A percentile compares a stretch with the other conserved stretches of the same genome.
Conservation (phyloP, 53 echinoderm and acorn worm species). For the Pentamera pediparva region DNA sequence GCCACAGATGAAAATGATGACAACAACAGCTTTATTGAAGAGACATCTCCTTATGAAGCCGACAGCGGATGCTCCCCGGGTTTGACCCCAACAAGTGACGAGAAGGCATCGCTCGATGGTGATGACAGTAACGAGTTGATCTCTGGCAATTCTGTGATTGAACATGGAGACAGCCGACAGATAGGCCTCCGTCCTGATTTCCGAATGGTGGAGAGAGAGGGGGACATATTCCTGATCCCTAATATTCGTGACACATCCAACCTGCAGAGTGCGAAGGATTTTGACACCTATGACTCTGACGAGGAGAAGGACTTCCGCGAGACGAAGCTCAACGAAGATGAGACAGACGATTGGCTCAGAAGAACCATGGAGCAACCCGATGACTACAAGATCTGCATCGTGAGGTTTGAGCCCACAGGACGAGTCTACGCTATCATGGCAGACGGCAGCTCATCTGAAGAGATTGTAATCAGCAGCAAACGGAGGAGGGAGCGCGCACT, state of each 20-base stretch:
- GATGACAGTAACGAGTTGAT: conserved; percentile 35
- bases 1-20: conserved; percentile 12
- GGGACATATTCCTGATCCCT: conserved; percentile 44
- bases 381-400: conserved; percentile 67
- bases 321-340: conserved; percentile 27
- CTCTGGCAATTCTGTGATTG: conserved; percentile 13
- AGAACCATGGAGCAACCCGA: conserved; percentile 45
- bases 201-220: conserved; percentile 67
- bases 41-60: too few species aligned
- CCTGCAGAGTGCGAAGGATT: conserved; percentile 50
- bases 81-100: too few species aligned
- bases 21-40: too few species aligned
- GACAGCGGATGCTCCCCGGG: too few species aligned
- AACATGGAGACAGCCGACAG: not conserved
- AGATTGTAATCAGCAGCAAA: conserved; percentile 70
- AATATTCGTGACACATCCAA: conserved; percentile 39
- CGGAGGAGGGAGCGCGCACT: conserved; percentile 63
- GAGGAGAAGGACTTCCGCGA: conserved; percentile 33
- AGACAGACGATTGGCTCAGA: conserved; percentile 38
- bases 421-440: conserved; percentile 48
- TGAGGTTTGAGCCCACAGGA: conserved; percentile 67
- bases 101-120: not conserved
- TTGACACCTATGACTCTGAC: conserved; percentile 31
- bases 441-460: conserved; percentile 52
- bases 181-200: not conserved